A percentile compares a stretch with the other conserved stretches of the same genome.
Conservation (phyloP, 2,888 invertebrate genomes). For the Dendrolimus pini region DNA sequence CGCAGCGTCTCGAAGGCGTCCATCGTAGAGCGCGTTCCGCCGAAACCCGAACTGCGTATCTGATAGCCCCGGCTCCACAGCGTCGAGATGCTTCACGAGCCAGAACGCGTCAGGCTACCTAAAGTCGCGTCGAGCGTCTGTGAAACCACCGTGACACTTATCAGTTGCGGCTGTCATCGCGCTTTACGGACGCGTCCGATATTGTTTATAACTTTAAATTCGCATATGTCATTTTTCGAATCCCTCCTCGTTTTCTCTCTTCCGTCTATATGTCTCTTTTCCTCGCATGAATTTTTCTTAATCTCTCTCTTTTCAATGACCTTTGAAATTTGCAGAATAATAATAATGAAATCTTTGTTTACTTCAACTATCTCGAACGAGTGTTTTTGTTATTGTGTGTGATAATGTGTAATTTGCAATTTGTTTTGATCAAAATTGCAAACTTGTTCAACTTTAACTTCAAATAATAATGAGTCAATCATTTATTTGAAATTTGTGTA, state of each 20-base stretch:
- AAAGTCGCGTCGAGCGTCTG: too few species aligned
- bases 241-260: constrained; percentile 17
- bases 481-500: not conserved
- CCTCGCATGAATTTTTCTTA: constrained; percentile 15
- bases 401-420: constrained; percentile 30
- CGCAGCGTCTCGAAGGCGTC: too few species aligned
- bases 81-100: too few species aligned
- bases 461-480: not conserved
- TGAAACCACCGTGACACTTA: too few species aligned
- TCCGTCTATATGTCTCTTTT: constrained; percentile 36
- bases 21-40: too few species aligned
- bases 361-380: constrained; percentile 55
- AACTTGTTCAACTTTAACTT: constrained; percentile 6
- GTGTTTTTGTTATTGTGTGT: constrained; percentile 72
- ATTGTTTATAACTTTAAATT: not conserved
- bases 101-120: too few species aligned
- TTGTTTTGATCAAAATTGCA: constrained; percentile 10
- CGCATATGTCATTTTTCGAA: not conserved
- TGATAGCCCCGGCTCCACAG: too few species aligned
- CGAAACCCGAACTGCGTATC: too few species aligned
- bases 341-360: constrained; percentile 72
- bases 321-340: constrained; percentile 67
- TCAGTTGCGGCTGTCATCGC: too few species aligned
- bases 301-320: constrained; percentile 49
- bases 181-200: too few species aligned